Conservation (phyloP, 2,113 vertebrate species). For the Piprites chloris region DNA sequence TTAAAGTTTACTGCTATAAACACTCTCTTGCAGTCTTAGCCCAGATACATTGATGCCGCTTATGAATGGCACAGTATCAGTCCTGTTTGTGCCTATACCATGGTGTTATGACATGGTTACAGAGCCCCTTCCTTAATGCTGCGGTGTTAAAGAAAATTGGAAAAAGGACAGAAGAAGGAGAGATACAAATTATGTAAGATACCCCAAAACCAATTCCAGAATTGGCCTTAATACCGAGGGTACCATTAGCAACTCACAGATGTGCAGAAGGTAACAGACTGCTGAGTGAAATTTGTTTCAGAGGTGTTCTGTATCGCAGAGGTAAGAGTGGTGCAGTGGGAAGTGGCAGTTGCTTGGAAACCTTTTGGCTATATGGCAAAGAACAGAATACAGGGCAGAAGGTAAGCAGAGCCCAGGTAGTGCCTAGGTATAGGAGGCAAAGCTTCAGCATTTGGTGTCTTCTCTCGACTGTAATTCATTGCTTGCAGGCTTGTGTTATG, state of each 20-base stretch:
- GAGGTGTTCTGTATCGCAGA: accelerated
- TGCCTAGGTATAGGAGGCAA: background rate
- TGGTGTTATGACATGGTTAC: background rate
- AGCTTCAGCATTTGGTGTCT: background rate
- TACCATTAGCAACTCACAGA: background rate
- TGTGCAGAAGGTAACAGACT: background rate
- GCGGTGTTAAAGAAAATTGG: background rate
- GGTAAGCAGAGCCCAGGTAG: background rate
- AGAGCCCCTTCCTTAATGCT: background rate
- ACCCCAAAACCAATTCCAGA: background rate
- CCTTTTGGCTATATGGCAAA: background rate
- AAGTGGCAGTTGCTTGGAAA: background rate
- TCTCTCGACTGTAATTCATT: background rate
- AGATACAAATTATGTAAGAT: background rate
- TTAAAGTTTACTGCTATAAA: slow-evolving; percentile 17
- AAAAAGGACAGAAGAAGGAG: background rate
- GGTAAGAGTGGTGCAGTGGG: background rate
- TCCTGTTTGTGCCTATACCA: background rate
- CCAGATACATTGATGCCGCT: accelerated
- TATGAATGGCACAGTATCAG: background rate
- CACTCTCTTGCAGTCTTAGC: background rate
- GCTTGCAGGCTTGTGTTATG: background rate
- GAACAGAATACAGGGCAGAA: background rate
- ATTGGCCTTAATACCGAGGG: background rate
- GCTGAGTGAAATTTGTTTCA: background rate